phyloP scores from a whole-genome alignment of 2,113 vertebrate species.

The Regulus satrapa region DNA sequence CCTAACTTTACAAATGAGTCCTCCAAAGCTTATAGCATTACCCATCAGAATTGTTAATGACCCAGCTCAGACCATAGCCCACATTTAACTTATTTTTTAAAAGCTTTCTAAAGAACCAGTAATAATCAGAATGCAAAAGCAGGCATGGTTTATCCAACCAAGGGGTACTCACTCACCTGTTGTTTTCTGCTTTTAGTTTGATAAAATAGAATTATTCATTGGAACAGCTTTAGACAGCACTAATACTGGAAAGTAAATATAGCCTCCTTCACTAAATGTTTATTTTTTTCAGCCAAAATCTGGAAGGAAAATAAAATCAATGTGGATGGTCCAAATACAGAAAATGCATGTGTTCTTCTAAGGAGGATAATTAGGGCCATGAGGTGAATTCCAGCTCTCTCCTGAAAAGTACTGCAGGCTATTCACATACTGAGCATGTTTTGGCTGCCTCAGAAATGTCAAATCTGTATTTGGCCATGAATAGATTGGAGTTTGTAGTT shows the following conservation, averaged over 20 bases:
- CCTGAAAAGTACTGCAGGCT: slow-evolving; percentile 10
- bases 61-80: neutral
- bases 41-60: neutral
- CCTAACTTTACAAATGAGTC: neutral
- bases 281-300: neutral
- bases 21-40: neutral
- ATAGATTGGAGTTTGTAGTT: slow-evolving; percentile 47
- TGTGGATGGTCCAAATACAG: slow-evolving; percentile 27
- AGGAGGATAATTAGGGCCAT: slow-evolving; percentile 27
- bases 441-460: slow-evolving; percentile 59
- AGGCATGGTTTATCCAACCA: neutral
- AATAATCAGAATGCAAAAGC: neutral
- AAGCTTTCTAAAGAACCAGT: neutral
- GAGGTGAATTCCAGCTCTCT: slow-evolving; percentile 1
- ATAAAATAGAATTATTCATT: neutral
- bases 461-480: slow-evolving; percentile 52
- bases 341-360: slow-evolving; percentile 53
- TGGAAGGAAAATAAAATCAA: slow-evolving; percentile 22
- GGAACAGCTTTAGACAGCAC: neutral
- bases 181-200: neutral
- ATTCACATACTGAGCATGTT: slow-evolving; percentile 58
- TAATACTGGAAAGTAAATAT: neutral
- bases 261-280: neutral
- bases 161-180: neutral
- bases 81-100: neutral